Evolutionary conservation across 2,113 vertebrate species (phyloP).

Genomic region (Motacilla tschutschensis): DNA sequence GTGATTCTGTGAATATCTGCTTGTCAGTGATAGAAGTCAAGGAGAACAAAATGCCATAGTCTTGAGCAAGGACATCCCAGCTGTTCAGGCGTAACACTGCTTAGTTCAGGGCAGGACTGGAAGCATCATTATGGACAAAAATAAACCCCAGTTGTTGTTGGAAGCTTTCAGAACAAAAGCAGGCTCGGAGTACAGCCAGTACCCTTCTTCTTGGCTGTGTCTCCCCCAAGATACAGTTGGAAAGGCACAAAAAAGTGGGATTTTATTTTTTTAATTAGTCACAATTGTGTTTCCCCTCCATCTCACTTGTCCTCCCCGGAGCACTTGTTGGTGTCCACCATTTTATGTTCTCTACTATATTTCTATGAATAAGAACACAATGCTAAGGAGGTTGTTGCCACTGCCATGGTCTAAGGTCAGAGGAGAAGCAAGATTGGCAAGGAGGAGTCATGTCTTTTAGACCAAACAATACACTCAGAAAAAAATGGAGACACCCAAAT

Average conservation of each 20-base stretch:
- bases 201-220: neutral
- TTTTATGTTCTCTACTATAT: neutral
- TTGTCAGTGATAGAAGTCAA: neutral
- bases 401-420: neutral
- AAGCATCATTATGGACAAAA: neutral
- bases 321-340: neutral
- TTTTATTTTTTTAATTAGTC: neutral
- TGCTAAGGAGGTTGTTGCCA: neutral
- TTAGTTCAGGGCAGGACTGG: neutral
- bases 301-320: neutral
- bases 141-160: constrained; percentile 30
- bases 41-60: neutral
- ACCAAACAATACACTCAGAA: neutral
- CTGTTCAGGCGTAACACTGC: constrained; percentile 3
- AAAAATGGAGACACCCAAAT: fast-evolving
- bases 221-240: neutral
- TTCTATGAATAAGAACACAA: neutral
- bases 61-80: neutral
- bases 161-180: constrained; percentile 5
- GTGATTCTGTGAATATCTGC: neutral
- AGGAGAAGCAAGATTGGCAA: neutral
- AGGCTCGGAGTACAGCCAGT: neutral
- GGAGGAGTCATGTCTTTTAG: neutral
- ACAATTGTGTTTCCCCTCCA: neutral
- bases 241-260: neutral